These are phyloP conservation scores for Phragmatobia fuliginosa DNA, from an alignment of 2,888 invertebrate species.

Conservation along the genomic window DNA sequence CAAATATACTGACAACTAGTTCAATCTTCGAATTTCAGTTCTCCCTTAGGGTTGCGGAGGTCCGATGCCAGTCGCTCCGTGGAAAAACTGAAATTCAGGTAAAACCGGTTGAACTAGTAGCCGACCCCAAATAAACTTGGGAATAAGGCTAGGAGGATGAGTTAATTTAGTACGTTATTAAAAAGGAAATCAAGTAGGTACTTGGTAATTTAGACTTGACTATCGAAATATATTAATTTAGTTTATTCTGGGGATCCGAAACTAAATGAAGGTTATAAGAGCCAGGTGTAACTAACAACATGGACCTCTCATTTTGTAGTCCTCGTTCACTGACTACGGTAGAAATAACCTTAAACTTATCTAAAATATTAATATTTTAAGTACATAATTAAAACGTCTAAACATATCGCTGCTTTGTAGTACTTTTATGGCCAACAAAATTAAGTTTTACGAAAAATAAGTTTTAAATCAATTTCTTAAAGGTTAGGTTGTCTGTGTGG, in stretches of 20 bases:
- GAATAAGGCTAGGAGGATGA: too few relatives aligned
- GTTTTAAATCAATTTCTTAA: too few relatives aligned
- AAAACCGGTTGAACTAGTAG: too few relatives aligned
- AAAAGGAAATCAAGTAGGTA: background rate
- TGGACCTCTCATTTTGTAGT: background rate
- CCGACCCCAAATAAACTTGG: too few relatives aligned
- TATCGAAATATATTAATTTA: conserved; percentile 6
- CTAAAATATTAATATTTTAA: background rate
- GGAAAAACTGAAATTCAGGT: too few relatives aligned
- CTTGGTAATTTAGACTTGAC: conserved; percentile 3
- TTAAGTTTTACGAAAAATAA: background rate
- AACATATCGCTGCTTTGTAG: background rate
- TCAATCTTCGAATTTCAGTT: too few relatives aligned
- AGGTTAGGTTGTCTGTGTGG: too few relatives aligned
- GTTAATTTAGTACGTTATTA: background rate
- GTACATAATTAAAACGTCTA: background rate
- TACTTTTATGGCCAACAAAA: background rate
- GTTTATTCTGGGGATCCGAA: conserved; percentile 11
- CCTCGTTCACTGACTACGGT: background rate
- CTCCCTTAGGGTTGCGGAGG: too few relatives aligned
- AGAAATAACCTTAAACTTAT: background rate
- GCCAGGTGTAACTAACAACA: conserved; percentile 18
- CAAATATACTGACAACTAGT: too few relatives aligned
- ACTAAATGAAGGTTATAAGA: conserved; percentile 11
- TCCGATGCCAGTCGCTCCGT: too few relatives aligned